Percentiles rank a stretch among this genome's conserved stretches.
phyloP scores from a whole-genome alignment of 2,888 invertebrate species.

The Drosophila merina region DNA sequence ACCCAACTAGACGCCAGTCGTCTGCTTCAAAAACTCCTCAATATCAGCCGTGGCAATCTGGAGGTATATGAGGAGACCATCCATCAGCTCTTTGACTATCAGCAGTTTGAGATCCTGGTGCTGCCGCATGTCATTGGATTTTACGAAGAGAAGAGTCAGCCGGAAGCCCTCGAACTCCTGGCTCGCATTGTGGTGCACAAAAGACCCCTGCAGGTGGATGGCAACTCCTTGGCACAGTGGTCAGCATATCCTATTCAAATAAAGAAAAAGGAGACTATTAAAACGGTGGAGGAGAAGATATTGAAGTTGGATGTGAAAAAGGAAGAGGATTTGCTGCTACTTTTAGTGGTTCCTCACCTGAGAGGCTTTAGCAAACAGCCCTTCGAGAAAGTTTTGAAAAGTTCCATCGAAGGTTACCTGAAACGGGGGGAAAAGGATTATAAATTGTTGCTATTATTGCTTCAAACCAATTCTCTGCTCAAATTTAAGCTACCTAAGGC shows the following conservation, averaged over 20 bases:
- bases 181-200: constrained; percentile 88
- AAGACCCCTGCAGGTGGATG: constrained; percentile 87
- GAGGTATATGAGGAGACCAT: constrained; percentile 87
- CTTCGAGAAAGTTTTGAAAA: constrained; percentile 38
- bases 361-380: constrained; percentile 60
- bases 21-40: constrained; percentile 87
- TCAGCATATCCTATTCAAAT: constrained; percentile 88
- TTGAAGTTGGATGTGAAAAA: constrained; percentile 61
- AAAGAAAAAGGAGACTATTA: constrained; percentile 70
- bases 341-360: constrained; percentile 79
- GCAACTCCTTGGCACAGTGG: constrained; percentile 87
- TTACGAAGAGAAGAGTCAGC: constrained; percentile 86
- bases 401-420: constrained; percentile 33
- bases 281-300: constrained; percentile 61
- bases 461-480: constrained; percentile 60
- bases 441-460: constrained; percentile 45
- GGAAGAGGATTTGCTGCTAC: constrained; percentile 81
- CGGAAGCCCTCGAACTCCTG: constrained; percentile 86
- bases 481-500: constrained; percentile 43
- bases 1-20: constrained; percentile 90
- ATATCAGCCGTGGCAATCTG: constrained; percentile 84
- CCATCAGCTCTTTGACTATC: constrained; percentile 87
- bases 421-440: not conserved
- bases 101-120: constrained; percentile 90
- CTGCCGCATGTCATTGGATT: constrained; percentile 88